Conservation (phyloP, 1,140 invertebrate genomes). For the Drosophila ananassae region DNA sequence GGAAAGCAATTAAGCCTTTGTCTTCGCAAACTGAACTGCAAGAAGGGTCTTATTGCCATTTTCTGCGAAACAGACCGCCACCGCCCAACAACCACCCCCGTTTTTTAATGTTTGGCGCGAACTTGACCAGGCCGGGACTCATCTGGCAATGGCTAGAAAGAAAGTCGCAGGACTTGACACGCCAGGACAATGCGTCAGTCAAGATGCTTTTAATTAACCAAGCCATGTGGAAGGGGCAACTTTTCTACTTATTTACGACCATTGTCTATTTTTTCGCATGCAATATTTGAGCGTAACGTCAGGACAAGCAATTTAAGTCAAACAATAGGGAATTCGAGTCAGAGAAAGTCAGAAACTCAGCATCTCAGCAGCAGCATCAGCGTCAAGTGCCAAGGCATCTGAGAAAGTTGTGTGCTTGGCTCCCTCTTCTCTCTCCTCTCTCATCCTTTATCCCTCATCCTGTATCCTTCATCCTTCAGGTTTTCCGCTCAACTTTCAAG, state of each 20-base stretch:
- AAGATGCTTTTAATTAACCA: slow-evolving; percentile 73
- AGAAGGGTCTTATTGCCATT: slow-evolving; percentile 7
- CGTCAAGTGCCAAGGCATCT: slow-evolving; percentile 36
- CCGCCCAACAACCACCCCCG: neutral
- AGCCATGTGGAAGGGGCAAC: slow-evolving; percentile 23
- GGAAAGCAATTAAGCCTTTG: slow-evolving; percentile 70
- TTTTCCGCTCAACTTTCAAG: slow-evolving; percentile 33
- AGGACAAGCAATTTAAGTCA: slow-evolving; percentile 53
- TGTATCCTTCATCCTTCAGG: slow-evolving; percentile 1
- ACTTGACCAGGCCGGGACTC: slow-evolving; percentile 51
- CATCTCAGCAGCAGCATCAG: slow-evolving; percentile 17
- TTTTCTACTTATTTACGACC: slow-evolving; percentile 45
- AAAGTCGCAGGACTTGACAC: slow-evolving; percentile 42
- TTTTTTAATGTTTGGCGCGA: slow-evolving; percentile 47
- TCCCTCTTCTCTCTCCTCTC: neutral
- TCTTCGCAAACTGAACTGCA: slow-evolving; percentile 35
- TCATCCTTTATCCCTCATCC: neutral
- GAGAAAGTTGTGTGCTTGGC: slow-evolving; percentile 25
- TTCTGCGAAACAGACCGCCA: neutral
- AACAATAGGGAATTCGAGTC: slow-evolving; percentile 53
- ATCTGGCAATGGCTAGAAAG: slow-evolving; percentile 21
- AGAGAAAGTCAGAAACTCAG: slow-evolving; percentile 7
- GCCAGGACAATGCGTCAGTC: slow-evolving; percentile 50
- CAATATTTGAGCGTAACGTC: slow-evolving; percentile 59
- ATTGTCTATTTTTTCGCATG: slow-evolving; percentile 69